Evolutionary conservation across 1,140 invertebrate species (phyloP).

Genomic region (Eupristina koningsbergeri): DNA sequence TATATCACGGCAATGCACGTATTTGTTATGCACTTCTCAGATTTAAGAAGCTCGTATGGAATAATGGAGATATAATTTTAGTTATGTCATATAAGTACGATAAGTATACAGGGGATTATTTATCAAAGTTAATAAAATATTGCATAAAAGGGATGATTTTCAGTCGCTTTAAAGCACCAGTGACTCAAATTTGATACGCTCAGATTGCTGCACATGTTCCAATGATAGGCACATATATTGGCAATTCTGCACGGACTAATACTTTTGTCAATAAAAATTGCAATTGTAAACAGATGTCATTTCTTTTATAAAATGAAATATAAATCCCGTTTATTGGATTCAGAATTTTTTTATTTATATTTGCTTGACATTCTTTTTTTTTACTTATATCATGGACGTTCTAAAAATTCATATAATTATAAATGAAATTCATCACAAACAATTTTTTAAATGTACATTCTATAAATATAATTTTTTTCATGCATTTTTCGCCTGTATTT

Average conservation of each 20-base stretch:
- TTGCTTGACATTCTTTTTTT: too few relatives aligned
- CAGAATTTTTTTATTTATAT: too few relatives aligned
- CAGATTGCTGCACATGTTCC: constrained; percentile 35
- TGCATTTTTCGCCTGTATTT: too few relatives aligned
- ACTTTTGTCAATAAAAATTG: background rate
- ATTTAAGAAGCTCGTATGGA: constrained; percentile 7
- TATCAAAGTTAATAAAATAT: constrained; percentile 35
- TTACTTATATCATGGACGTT: too few relatives aligned
- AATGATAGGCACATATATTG: background rate
- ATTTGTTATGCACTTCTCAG: background rate
- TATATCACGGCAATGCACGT: background rate
- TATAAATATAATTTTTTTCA: too few relatives aligned
- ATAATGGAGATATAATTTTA: background rate
- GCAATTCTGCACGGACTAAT: background rate
- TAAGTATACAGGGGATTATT: constrained; percentile 44
- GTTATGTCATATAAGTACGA: background rate
- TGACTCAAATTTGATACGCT: constrained; percentile 21
- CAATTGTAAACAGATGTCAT: background rate
- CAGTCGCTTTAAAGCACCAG: background rate
- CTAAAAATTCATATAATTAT: too few relatives aligned
- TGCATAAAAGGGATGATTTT: constrained; percentile 10
- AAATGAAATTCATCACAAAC: too few relatives aligned
- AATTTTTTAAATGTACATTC: too few relatives aligned
- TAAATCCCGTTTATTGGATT: too few relatives aligned
- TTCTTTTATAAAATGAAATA: too few relatives aligned